Base-by-base conservation (phyloP, 2,888 invertebrate genomes). In the Belgica antarctica region DNA sequence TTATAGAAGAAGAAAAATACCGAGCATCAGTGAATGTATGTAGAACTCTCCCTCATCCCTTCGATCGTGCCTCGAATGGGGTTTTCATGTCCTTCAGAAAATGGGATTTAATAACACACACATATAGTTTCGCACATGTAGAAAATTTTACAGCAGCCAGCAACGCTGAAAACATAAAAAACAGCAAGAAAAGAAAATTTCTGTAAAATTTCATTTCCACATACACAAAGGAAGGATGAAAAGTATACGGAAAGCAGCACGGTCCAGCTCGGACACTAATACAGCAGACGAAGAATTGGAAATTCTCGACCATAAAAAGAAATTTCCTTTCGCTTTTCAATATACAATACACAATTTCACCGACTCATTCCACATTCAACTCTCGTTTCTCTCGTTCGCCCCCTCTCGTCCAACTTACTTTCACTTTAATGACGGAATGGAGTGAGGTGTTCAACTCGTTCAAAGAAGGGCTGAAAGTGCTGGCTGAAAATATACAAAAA, bases 351-450 rank as follows among this genome's bases (percentile, higher is more conserved):
- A 7, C 62, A 65, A 4, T 47, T 5, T 31, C 31, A 17, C 31
- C 28, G n/a, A 31, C 34, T 57, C 59, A 59, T 27, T 59, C 59
- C 25, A 27, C 46, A 59, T 27, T 59, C 59, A 22, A 2, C 27
- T 59, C 22, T 22, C 27, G n/a, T 59, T n/a, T 59, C 59, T 25
- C 59, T 15, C 19, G 12, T 59, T 59, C 12, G 27, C n/a, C 27
- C 27, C 19, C n/a, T n/a, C 52, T 68, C 68, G 57, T 68, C 68
- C 34, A 68, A 68, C 52, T 68, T 68, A 68, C 68, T 68, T 68
- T 68, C 68, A 68, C 65, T 66, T 59, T 59, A 24, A 59, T 59
- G 25, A 27, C 4, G 47, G 19, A 59, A 12, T 59, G 59, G 59
- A 59, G 27, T 59, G 59, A 27, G 59, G 25, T n/a, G 12, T 46